These are phyloP conservation scores for Centropyge bicolor DNA, from an alignment of 2,797 vertebrate genomes.

Conservation along the genomic window DNA sequence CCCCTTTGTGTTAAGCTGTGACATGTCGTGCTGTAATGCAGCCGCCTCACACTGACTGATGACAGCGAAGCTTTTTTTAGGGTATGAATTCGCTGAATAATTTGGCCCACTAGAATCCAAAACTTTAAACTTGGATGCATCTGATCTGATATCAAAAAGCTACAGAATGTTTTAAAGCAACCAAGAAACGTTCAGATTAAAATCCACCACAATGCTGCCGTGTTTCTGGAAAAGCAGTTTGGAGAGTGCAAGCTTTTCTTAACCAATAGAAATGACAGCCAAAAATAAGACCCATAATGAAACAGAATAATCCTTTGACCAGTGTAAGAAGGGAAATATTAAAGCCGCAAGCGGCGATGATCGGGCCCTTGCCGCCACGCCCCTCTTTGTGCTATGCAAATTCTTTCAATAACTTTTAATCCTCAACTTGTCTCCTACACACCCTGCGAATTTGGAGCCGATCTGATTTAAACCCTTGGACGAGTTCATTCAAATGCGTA, in stretches of 20 bases:
- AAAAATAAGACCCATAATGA: not conserved
- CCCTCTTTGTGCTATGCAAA: no score
- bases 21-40: not conserved
- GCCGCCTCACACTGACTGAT: not conserved
- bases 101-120: not conserved
- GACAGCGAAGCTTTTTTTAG: conserved; percentile 6
- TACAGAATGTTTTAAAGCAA: not conserved
- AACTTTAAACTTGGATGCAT: not conserved
- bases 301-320: not conserved
- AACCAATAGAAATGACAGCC: not conserved
- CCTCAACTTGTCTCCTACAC: no score
- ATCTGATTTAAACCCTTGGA: no score
- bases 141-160: not conserved
- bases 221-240: not conserved
- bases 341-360: no score
- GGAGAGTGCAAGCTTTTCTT: not conserved
- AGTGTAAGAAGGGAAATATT: not conserved
- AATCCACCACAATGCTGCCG: not conserved
- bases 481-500: no score
- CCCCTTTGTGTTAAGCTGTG: not conserved
- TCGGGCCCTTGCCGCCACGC: no score
- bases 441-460: no score
- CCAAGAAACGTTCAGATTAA: not conserved
- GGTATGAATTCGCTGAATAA: not conserved
- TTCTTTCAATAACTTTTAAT: no score